Conservation (phyloP, 2,113 vertebrate species). For the Heteronetta atricapilla region DNA sequence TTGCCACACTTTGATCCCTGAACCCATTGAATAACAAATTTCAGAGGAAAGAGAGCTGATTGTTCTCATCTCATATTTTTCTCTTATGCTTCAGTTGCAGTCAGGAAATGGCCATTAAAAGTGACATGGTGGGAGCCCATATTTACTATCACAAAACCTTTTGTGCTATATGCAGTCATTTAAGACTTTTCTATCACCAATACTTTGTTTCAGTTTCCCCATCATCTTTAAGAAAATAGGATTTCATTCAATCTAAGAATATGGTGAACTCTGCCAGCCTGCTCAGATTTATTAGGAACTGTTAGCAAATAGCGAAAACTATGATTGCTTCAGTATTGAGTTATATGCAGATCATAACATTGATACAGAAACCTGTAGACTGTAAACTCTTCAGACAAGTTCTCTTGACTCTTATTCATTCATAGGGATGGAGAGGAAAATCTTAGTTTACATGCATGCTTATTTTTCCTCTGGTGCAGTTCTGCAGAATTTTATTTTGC, state of each 20-base stretch:
- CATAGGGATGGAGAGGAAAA: background rate
- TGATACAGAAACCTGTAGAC: background rate
- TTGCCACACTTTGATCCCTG: constrained; percentile 34
- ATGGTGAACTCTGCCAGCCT: background rate
- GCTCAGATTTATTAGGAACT: background rate
- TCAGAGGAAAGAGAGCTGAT: background rate
- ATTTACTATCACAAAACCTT: background rate
- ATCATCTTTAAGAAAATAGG: background rate
- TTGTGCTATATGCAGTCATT: background rate
- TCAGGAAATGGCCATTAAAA: background rate
- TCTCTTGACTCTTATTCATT: background rate
- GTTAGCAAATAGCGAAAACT: background rate
- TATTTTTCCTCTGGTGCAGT: background rate
- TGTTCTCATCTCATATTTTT: background rate
- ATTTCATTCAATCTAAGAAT: background rate
- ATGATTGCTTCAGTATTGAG: background rate
- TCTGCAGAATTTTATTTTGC: background rate
- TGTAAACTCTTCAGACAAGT: background rate
- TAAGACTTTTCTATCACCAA: background rate
- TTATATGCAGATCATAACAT: background rate
- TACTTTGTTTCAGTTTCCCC: background rate
- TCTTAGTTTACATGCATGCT: background rate
- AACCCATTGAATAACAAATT: background rate
- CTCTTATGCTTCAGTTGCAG: background rate
- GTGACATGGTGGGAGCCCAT: background rate